Conservation (phyloP, 2,797 vertebrate genomes). For the Ctenopoma kingsleyae region DNA sequence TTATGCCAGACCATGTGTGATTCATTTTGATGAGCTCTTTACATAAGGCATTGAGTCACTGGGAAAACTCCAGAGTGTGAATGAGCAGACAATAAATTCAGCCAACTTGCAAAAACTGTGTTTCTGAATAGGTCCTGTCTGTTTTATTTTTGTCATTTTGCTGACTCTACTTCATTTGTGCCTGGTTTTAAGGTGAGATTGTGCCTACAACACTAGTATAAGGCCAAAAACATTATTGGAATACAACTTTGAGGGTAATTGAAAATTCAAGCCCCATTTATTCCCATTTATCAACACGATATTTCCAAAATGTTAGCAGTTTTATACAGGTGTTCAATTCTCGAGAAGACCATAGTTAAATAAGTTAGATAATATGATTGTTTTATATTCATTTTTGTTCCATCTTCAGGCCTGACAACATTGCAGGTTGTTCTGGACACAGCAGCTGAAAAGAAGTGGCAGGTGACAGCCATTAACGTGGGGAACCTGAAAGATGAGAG, state of each 20-base stretch:
- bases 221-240: background rate
- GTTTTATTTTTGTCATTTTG: background rate
- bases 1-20: slow-evolving; percentile 63
- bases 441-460: slow-evolving; percentile 98
- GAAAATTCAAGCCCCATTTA: background rate
- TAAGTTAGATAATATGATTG: background rate
- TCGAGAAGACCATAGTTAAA: background rate
- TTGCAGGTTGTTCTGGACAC: slow-evolving; percentile 97
- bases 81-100: slow-evolving; percentile 28
- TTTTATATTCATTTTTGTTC: background rate
- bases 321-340: background rate
- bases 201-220: background rate
- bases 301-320: background rate
- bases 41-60: slow-evolving; percentile 47
- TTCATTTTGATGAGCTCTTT: slow-evolving; percentile 67
- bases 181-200: background rate
- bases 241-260: background rate
- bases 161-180: background rate
- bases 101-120: slow-evolving; percentile 13
- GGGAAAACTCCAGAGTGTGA: slow-evolving; percentile 33
- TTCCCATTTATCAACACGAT: background rate
- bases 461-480: slow-evolving; percentile 98
- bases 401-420: slow-evolving; percentile 91
- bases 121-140: slow-evolving; percentile 20
- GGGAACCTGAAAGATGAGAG: slow-evolving; percentile 99